Conservation (phyloP, 2,113 vertebrate genomes). For the Rhizomys pruinosus region DNA sequence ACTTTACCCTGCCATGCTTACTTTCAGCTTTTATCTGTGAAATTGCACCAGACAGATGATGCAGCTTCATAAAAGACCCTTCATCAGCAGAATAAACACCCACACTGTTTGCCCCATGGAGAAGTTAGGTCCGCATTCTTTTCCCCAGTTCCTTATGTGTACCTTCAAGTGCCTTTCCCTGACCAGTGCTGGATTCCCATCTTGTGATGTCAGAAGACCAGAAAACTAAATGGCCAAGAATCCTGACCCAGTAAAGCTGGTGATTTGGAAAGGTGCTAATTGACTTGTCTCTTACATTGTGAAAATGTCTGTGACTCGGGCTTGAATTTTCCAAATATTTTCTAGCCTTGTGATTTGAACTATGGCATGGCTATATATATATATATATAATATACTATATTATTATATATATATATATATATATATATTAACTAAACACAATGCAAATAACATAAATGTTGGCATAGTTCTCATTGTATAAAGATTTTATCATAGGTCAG, state of each 20-base stretch:
- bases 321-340: neutral
- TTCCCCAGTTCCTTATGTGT: neutral
- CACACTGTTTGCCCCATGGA: neutral
- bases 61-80: neutral
- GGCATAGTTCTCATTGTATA: neutral
- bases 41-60: neutral
- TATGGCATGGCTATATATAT: neutral
- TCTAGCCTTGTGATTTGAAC: neutral
- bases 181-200: neutral
- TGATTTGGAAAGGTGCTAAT: neutral
- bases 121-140: conserved; percentile 4
- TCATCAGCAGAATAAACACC: neutral
- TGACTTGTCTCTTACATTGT: neutral
- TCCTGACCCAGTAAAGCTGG: neutral
- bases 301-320: neutral
- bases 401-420: too few species aligned
- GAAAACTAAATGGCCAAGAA: neutral
- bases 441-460: neutral
- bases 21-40: neutral
- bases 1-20: neutral
- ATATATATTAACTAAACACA: neutral
- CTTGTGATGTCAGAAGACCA: neutral
- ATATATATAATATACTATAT: too few species aligned
- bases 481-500: neutral
- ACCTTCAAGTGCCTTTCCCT: neutral